A percentile compares a stretch with the other conserved stretches of the same genome.
phyloP scores from a whole-genome alignment of 2,888 invertebrate species.

The Celastrina argiolus region DNA sequence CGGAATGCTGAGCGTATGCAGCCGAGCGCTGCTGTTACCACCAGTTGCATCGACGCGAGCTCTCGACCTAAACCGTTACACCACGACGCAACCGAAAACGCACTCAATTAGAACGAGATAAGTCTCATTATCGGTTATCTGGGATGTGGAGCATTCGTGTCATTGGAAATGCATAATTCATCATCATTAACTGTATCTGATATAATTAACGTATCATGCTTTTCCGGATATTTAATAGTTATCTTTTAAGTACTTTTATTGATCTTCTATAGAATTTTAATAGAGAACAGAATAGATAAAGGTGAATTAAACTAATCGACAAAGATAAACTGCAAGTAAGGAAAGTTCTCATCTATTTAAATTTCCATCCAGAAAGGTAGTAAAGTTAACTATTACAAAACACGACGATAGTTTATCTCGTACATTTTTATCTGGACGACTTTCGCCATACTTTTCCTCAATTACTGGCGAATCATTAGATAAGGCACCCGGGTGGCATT shows the following conservation, averaged over 20 bases:
- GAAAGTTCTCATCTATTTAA: no score
- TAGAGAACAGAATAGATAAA: background rate
- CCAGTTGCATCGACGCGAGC: background rate
- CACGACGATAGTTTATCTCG: background rate
- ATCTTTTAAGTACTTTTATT: background rate
- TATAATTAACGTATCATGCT: background rate
- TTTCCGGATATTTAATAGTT: background rate
- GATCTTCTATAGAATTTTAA: background rate
- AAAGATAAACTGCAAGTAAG: background rate
- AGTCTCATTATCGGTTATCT: background rate
- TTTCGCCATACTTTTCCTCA: slow-evolving; percentile 31
- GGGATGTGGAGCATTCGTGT: background rate
- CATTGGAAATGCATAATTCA: slow-evolving; percentile 17
- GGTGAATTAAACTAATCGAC: background rate
- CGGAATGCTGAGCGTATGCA: slow-evolving; percentile 52
- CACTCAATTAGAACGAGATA: slow-evolving; percentile 9
- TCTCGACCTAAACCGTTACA: slow-evolving; percentile 49
- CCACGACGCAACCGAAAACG: slow-evolving; percentile 15
- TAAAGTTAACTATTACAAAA: background rate
- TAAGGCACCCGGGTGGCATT: slow-evolving; percentile 59
- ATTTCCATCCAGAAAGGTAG: background rate
- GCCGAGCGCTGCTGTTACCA: slow-evolving; percentile 38
- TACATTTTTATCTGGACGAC: slow-evolving; percentile 16
- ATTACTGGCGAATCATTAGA: slow-evolving; percentile 48
- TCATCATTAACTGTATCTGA: slow-evolving; percentile 14